Base-by-base conservation (phyloP, 2,113 vertebrate species). In the Melanerpes formicivorus region DNA sequence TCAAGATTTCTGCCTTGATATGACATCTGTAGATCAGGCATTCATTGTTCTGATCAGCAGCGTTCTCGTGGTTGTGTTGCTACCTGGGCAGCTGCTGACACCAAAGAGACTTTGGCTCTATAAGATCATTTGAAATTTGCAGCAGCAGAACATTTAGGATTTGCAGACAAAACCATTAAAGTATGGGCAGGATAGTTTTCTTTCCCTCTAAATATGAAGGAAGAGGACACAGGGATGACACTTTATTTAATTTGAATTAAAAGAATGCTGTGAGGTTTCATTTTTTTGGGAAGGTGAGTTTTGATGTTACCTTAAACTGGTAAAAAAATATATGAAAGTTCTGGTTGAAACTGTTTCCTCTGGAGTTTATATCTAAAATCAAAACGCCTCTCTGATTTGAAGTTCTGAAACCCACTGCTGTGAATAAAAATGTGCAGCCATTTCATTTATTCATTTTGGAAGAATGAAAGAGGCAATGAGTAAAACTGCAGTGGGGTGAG, bases 281-380 rank as follows among this genome's bases (percentile, higher is more conserved):
- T 81, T 90, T 85, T 95, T 83, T 94, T 94, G 87, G 85, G 93
- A 83, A 95, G 83, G 80, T 94, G 91, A 76, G 90, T 94, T 96
- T 96, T 95, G 95, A 96, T 95, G 91, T 95, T 93, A 84, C 88
- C 90, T 96, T 94, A 96, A 96, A 92, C 95, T 88, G 86, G 80
- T 30, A 84, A 93, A 91, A 95, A 95, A 95, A 93, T 34, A 93
- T 66, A 94, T 96, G 86, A 95, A 96, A 94, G 93, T 97, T 66
- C 76, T 93, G 95, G 96, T 91, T 97, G 95, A 97, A 97, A 97
- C 97, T 97, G 93, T 97, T 97, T 98, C 97, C 97, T 97, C 96
- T 95, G 95, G 96, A 97, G 97, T 96, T 96, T 97, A 97, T 98
- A 97, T 98, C 96, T 98, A 96, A 96, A 98, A 98, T 98, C 97